Evolutionary conservation across 2,888 invertebrate species (phyloP), one percentile per base, ranked within the genome.

Genomic region (Mycalesis mineus): DNA sequence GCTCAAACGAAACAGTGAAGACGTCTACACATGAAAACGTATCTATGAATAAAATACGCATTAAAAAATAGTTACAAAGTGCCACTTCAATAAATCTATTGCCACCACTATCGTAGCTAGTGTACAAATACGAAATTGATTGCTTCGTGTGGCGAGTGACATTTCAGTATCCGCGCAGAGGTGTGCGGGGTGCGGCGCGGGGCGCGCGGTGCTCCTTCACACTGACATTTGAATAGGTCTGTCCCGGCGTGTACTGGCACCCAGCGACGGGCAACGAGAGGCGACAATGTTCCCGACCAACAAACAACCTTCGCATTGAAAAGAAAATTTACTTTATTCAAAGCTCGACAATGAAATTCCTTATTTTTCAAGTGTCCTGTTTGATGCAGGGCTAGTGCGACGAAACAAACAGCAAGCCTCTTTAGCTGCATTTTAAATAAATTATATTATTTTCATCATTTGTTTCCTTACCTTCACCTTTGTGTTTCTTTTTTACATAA

Each of bases 91-190:
- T 85, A 84, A 84, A 84, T 84, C 82, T 79, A 80, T 79, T 80
- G 71, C 73, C 75, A 80, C 75, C 77, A 77, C 78, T 84, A 86
- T 82, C 80, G 76, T 75, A 76, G 77, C 79, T 76, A 75, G 80
- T 78, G 80, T 88, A 88, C 89, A 88, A 88, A 89, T 89, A 81
- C 81, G 88, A 88, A 87, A 89, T 88, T 89, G 89, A 89, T 89
- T 88, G 84, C 88, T 81, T 83, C 85, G 86, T 85, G 84, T 84
- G 84, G 80, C 84, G 79, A 86, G 78, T 86, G 88, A 88, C 88
- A 88, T 88, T 88, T 88, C 80, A 86, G 88, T 80, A 80, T 77
- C 75, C 72, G 66, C 61, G 73, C 64, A 73, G 75, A 65, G 63
- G 60, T 40, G 62, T 50, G 50, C 29, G 65, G 58, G 51, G 68